Conservation (phyloP, 2,113 vertebrate species). For the Tragelaphus strepsiceros region DNA sequence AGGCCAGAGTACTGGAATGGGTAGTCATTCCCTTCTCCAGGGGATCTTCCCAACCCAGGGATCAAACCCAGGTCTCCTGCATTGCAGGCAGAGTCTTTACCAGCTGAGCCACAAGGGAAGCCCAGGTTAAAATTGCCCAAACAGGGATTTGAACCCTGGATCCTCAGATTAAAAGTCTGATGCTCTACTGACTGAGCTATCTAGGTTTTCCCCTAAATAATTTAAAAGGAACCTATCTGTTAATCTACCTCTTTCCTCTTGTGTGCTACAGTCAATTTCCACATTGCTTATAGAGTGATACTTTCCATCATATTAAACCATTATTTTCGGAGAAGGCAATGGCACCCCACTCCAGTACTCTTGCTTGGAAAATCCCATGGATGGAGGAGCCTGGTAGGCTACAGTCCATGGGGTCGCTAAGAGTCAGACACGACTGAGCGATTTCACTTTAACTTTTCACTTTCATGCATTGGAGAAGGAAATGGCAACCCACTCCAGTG, state of each 20-base stretch:
- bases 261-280: background rate
- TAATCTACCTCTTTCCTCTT: background rate
- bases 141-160: background rate
- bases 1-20: background rate
- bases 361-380: too few relatives aligned
- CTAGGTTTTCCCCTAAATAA: background rate
- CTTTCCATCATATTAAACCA: background rate
- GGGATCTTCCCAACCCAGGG: background rate
- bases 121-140: background rate
- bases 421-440: too few relatives aligned
- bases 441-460: too few relatives aligned
- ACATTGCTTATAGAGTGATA: background rate
- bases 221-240: background rate
- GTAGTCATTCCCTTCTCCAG: background rate
- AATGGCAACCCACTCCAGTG: too few relatives aligned
- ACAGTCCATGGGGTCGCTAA: too few relatives aligned
- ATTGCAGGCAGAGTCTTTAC: background rate
- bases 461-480: too few relatives aligned
- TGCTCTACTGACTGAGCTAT: background rate
- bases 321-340: too few relatives aligned
- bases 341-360: too few relatives aligned
- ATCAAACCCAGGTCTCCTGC: background rate
- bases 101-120: background rate
- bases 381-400: too few relatives aligned
- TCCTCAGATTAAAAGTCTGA: background rate